Base-by-base conservation (phyloP, 2,113 vertebrate species). In the Labeo catla region DNA sequence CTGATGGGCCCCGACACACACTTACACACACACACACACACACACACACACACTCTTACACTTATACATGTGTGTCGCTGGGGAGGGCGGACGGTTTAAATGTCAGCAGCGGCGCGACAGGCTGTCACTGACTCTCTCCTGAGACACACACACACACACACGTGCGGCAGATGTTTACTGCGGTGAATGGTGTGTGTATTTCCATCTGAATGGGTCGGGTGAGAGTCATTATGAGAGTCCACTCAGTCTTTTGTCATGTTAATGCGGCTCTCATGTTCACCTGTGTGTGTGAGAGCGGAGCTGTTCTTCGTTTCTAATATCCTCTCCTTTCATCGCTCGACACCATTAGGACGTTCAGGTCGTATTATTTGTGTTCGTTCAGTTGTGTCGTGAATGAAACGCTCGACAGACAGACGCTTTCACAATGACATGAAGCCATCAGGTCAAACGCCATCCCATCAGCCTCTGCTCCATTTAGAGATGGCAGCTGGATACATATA, bases 101-200 rank as follows among this genome's bases (percentile, higher is more conserved):
- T 83, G 86, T 70, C 84, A 81, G 72, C 74, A 63, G 68, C 19
- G 68, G 49, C 86, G 84, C 87, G 49, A 11, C 87, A 83, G 39
- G 23, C 86, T 90, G 90, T 89, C 88, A 74, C 68, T 45, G 85
- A 76, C 34, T 47, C 39, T 59, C 73, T 77, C 74, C 19, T 70
- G 78, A 81, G 81, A 10, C 34, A 57, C 52, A 54, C 54, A 47
- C 89, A 61, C 70, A 36, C 89, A 88, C 57, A 84, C 86, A 43
- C 19, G 47, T 66, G 80, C 89, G 34, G 87, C 91, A 93, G 92
- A 93, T 92, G 91, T 91, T 91, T 91, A 90, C 89, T 92, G 86
- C 90, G 91, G 92, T 91, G 85, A 91, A 86, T 84, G 91, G 70
- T 68, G 91, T 89, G 90, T 87, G 87, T 88, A 93, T 91, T 90